Evolutionary conservation across 2,113 vertebrate genomes (phyloP), one percentile per base, ranked within the genome.

Genomic region (Ameiurus melas): DNA sequence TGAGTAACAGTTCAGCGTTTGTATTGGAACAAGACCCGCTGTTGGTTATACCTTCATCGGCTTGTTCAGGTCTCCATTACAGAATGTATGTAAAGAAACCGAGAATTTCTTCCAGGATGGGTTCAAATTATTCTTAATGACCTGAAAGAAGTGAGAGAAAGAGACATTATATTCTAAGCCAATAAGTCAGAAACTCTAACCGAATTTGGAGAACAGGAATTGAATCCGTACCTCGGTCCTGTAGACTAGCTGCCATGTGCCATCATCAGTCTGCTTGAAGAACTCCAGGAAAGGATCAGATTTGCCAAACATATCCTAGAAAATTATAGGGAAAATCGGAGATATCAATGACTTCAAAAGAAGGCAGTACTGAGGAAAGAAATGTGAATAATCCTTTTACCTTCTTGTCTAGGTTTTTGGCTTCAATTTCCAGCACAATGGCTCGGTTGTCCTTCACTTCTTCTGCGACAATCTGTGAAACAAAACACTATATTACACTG

Each of bases 71-170:
- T 99, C 95, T 20, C 96, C 95, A 88, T 91, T 92, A 93, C 97
- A 99, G 92, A 99, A 97, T 0, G 96, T 97, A 91, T 99, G 97
- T 88, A 99, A 92, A 70, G 97, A 94, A 89, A 99, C 94, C 1
- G 92, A 93, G 91, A 98, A 97, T 90, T 95, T 96, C 88, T 94
- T 98, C 97, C 98, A 99, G 47, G 89, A 94, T 1, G 98, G 97
- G 93, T 94, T 98, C 92, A 99, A 95, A 90, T 97, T 98, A 94
- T 98, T 99, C 95, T 98, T 98, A 92, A 99, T 95, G 86, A 99
- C 97, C 98, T 99, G 55, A 27, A 87, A 89, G 27, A 83, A 47
- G 88, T 16, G 89, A 47, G 43, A 25, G 57, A 6, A 47, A 39
- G 25, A 79, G 1, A 39, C 1, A 60, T 0, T 3, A 43, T 3